Percentiles rank a stretch among this genome's conserved stretches.
Evolutionary conservation across 2,888 invertebrate genomes (phyloP).

Genomic region (Athalia circularis): DNA sequence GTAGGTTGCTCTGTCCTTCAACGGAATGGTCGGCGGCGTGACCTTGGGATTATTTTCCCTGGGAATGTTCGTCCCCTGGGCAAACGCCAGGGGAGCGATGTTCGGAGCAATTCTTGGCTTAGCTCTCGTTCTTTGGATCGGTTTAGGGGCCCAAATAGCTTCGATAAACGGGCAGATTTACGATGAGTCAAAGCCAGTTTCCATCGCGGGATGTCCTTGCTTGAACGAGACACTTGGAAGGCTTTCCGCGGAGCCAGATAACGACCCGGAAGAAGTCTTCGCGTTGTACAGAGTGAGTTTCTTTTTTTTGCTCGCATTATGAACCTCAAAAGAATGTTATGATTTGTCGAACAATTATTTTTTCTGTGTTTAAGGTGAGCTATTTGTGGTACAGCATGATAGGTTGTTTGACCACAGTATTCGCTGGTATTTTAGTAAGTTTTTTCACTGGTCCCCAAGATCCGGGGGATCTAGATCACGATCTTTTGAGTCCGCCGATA

Average conservation of each 20-base stretch:
- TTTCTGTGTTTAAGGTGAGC: constrained; percentile 60
- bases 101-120: constrained; percentile 80
- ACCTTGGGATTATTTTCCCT: constrained; percentile 90
- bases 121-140: constrained; percentile 79
- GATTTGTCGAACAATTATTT: no score
- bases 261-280: constrained; percentile 56
- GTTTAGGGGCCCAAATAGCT: constrained; percentile 81
- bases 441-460: constrained; percentile 80
- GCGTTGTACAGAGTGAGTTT: constrained; percentile 65
- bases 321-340: no score
- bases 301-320: no score
- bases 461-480: constrained; percentile 80
- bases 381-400: constrained; percentile 94
- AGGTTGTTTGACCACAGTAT: constrained; percentile 84
- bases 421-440: constrained; percentile 85
- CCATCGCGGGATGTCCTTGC: constrained; percentile 76
- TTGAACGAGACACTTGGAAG: constrained; percentile 69
- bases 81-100: constrained; percentile 87
- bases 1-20: constrained; percentile 88
- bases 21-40: constrained; percentile 93
- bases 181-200: constrained; percentile 74
- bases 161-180: constrained; percentile 73
- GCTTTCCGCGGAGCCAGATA: background rate
- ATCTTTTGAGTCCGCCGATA: constrained; percentile 82
- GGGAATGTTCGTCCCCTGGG: constrained; percentile 92